phyloP scores from a whole-genome alignment of 2,113 vertebrate species.

The Madoqua kirkii region DNA sequence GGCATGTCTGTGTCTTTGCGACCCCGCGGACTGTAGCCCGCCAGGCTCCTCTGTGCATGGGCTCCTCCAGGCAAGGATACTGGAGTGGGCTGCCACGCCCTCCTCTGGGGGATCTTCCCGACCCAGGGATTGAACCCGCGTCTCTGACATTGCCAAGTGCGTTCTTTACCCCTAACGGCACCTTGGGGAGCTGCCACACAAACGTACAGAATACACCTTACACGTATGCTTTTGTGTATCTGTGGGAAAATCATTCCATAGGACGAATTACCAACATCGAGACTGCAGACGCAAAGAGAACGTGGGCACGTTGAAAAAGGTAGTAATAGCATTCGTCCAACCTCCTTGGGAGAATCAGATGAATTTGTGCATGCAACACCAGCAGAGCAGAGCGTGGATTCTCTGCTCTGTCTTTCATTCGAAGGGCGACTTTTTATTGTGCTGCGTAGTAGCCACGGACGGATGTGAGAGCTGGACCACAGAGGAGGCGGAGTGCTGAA shows the following conservation, averaged over 20 bases:
- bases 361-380: rapidly evolving
- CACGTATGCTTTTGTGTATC: rapidly evolving
- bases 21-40: background rate
- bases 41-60: background rate
- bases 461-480: background rate
- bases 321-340: rapidly evolving
- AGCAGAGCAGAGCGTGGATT: background rate
- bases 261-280: background rate
- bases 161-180: rapidly evolving
- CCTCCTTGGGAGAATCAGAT: background rate
- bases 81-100: background rate
- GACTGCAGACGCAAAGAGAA: rapidly evolving
- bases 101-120: background rate
- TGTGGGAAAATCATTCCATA: background rate
- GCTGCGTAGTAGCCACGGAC: background rate
- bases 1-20: background rate
- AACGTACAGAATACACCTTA: rapidly evolving
- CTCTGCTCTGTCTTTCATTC: too few species aligned
- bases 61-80: background rate
- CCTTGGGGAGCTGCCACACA: background rate
- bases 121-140: rapidly evolving
- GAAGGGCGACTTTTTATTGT: rapidly evolving
- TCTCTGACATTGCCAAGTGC: rapidly evolving
- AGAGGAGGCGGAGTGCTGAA: background rate
- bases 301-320: rapidly evolving